Conservation (phyloP, 2,888 invertebrate genomes). For the Cephus sareptanus region DNA sequence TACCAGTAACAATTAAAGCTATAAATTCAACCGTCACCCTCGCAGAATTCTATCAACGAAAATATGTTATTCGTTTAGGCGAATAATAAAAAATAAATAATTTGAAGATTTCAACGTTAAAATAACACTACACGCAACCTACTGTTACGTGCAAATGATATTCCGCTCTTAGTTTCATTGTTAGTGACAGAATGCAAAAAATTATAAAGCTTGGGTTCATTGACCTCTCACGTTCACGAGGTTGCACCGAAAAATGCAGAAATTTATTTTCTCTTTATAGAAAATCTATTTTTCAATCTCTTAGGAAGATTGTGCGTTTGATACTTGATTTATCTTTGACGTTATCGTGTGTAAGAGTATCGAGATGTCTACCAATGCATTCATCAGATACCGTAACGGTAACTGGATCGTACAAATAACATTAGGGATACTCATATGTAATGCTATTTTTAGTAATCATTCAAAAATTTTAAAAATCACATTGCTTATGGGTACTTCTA, state of each 20-base stretch:
- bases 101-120: not conserved
- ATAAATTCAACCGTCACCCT: not conserved
- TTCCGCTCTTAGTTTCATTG: not conserved
- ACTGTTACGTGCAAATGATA: not conserved
- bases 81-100: not conserved
- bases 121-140: not conserved
- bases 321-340: not conserved
- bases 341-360: not conserved
- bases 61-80: not conserved
- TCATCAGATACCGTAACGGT: not conserved
- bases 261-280: not conserved
- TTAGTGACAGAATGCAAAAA: not conserved
- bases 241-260: not conserved
- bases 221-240: not conserved
- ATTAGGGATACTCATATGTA: not conserved
- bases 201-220: not conserved
- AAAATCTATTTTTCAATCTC: not conserved
- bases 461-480: not conserved
- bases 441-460: too few species aligned
- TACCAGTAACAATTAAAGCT: not conserved
- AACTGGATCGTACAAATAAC: not conserved
- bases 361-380: not conserved
- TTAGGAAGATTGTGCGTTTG: not conserved
- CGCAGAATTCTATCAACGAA: not conserved
- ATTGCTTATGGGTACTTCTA: not conserved